phyloP scores from a whole-genome alignment of 2,888 invertebrate genomes.

The Andrena camellia region DNA sequence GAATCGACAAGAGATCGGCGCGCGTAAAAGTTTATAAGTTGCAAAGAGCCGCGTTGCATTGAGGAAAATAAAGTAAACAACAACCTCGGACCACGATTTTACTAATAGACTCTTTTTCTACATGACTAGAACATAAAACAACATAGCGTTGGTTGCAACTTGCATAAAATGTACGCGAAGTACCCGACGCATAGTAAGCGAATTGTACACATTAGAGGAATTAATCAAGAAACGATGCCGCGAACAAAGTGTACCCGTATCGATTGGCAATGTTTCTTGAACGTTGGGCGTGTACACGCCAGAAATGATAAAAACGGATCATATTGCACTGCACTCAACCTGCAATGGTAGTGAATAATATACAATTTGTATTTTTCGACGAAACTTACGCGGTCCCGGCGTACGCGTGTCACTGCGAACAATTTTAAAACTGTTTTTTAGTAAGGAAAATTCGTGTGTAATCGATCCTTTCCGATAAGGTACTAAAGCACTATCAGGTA shows the following conservation, averaged over 20 bases:
- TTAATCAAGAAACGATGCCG: constrained; percentile 23
- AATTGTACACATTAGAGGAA: constrained; percentile 44
- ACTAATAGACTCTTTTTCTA: constrained; percentile 63
- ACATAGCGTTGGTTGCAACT: constrained; percentile 34
- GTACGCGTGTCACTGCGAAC: constrained; percentile 25
- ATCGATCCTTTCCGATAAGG: constrained; percentile 56
- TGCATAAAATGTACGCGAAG: constrained; percentile 26
- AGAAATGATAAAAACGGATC: constrained; percentile 29
- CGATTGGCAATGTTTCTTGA: constrained; percentile 26
- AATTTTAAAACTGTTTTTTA: constrained; percentile 53
- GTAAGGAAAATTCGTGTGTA: constrained; percentile 30
- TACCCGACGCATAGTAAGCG: constrained; percentile 31
- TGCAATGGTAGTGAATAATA: constrained; percentile 59
- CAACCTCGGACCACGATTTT: constrained; percentile 63
- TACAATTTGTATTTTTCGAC: constrained; percentile 68
- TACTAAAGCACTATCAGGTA: constrained; percentile 39
- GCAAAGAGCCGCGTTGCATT: constrained; percentile 21
- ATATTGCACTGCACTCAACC: constrained; percentile 60
- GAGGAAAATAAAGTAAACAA: constrained; percentile 38
- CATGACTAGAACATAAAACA: constrained; percentile 48
- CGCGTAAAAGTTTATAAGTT: constrained; percentile 13
- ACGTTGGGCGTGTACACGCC: constrained; percentile 37
- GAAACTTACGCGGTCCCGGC: constrained; percentile 35
- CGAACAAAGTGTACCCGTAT: constrained; percentile 9
- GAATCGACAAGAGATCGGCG: constrained; percentile 19